Conservation (phyloP, 2,797 vertebrate species). For the Spea hammondii region DNA sequence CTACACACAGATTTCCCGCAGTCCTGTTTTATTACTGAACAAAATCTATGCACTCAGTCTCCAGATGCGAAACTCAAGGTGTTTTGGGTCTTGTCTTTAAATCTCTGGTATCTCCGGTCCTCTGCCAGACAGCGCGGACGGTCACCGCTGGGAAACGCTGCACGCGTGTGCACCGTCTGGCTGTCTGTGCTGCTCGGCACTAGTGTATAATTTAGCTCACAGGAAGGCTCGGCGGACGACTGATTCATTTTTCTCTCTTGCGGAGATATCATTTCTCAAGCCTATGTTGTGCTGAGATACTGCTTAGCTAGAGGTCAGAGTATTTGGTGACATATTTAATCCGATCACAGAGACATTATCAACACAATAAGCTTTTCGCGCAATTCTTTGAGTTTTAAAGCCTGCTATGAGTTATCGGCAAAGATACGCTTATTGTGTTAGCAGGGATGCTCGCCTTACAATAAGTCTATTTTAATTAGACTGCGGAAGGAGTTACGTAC, state of each 20-base stretch:
- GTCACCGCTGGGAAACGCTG: no score
- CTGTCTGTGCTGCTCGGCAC: background rate
- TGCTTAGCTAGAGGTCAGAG: conserved; percentile 41
- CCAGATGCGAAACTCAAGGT: no score
- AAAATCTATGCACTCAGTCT: no score
- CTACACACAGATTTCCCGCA: no score
- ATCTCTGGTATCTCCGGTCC: no score
- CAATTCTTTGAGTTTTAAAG: conserved; percentile 39
- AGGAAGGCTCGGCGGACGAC: conserved; percentile 15
- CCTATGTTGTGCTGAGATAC: conserved; percentile 30
- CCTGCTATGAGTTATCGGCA: conserved; percentile 47
- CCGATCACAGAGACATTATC: conserved; percentile 47
- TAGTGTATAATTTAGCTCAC: conserved; percentile 27
- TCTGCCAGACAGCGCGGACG: no score
- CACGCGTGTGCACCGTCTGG: background rate
- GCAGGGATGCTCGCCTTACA: conserved; percentile 38
- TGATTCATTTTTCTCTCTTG: conserved; percentile 16
- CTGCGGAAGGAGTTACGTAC: conserved; percentile 4
- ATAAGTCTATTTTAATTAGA: conserved; percentile 49
- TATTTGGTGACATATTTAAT: conserved; percentile 43
- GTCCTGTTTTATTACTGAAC: no score
- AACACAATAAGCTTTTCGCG: conserved; percentile 40
- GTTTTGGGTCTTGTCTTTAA: no score
- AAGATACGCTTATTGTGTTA: conserved; percentile 47
- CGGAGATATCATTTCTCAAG: conserved; percentile 17